phyloP scores from a whole-genome alignment of 2,888 invertebrate species.

The Harpalus rubripes region DNA sequence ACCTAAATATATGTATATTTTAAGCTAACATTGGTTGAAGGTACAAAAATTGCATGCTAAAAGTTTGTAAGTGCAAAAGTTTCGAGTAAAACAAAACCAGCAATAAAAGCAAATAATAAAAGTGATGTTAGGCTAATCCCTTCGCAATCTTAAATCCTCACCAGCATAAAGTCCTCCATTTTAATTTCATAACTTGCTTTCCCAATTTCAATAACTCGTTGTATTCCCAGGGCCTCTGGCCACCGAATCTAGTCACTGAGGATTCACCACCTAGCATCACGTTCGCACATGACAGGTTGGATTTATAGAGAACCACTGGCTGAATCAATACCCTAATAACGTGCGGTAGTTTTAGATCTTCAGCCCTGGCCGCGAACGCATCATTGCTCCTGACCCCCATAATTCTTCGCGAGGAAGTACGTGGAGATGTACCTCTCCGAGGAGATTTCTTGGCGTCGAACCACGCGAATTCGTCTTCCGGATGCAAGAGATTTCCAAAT shows the following conservation, averaged over 20 bases:
- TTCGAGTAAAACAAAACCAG: background rate
- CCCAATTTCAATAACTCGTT: background rate
- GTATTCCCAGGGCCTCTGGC: constrained; percentile 2
- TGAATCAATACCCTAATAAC: constrained; percentile 71
- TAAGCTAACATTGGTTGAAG: too few relatives aligned
- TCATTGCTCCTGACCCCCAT: constrained; percentile 44
- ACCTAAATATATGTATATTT: too few relatives aligned
- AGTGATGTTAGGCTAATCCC: background rate
- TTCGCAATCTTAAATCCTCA: background rate
- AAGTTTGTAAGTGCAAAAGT: too few relatives aligned
- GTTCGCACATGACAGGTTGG: constrained; percentile 68
- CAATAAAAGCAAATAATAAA: background rate
- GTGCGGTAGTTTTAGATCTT: constrained; percentile 69
- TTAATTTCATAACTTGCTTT: background rate
- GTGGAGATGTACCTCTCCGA: constrained; percentile 1
- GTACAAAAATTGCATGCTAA: too few relatives aligned
- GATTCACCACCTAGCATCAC: constrained; percentile 65
- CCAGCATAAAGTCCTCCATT: background rate
- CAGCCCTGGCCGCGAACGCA: constrained; percentile 40
- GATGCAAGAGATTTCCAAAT: constrained; percentile 33
- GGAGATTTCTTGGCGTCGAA: constrained; percentile 29
- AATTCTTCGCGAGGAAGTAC: constrained; percentile 16
- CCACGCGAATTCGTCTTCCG: constrained; percentile 28
- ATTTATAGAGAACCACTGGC: constrained; percentile 69
- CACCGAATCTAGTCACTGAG: background rate